Evolutionary conservation across 2,113 vertebrate genomes (phyloP), one percentile per base, ranked within the genome.

Genomic region (Jacana jacana): DNA sequence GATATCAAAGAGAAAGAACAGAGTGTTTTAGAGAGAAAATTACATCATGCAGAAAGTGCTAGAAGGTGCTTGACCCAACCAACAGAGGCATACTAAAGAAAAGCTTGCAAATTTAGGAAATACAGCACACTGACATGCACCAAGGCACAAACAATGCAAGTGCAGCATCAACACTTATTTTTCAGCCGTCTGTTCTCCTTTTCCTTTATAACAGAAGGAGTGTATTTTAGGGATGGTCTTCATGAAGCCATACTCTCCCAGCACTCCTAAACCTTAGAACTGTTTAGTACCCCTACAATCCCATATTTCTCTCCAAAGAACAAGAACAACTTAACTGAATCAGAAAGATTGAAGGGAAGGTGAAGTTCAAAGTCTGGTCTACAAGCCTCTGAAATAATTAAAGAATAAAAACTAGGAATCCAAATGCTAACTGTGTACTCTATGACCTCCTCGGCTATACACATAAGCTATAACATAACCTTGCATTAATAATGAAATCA

Each of bases 401-500:
- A 89, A 76, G 63, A 82, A 31, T 42, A 78, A 64, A 66, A 78
- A 9, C 35, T 39, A 35, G 11, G 19, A 69, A 39, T 55, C 27
- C 40, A 72, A 58, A 39, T 24, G 4, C 4, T 46, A 63, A 63
- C 48, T 83, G 89, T 63, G 57, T 54, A 40, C 55, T 75, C 25
- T n/a, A 54, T 82, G 89, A 94, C 88, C 92, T 96, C 71, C 92
- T 89, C 66, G 88, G 64, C 58, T 90, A 55, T 73, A 89, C 39
- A 86, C 16, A 8, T 61, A 44, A 66, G 69, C 48, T 79, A 60
- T 70, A 97, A 51, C 82, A 97, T 93, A 97, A 97, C 94, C 95
- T 95, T 96, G 71, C 92, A 98, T 97, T 91, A 97, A 96, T 97
- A 98, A 98, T 96, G 94, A 97, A 98, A 95, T 95, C 95, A 94